Evolutionary conservation across 2,888 invertebrate species (phyloP).

Genomic region (Choristoneura rosaceana): DNA sequence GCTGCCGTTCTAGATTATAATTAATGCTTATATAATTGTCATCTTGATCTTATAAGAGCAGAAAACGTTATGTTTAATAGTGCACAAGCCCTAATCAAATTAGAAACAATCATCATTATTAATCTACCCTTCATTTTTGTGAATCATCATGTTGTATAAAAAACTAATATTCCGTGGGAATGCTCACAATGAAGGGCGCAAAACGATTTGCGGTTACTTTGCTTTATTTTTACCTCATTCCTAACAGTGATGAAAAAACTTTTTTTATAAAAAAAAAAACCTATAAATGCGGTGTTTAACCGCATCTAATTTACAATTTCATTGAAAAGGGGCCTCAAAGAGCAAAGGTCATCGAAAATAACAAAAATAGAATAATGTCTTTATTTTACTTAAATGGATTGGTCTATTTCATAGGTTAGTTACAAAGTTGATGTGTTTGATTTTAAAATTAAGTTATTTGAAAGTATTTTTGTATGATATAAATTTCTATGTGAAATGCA

Average conservation of each 20-base stretch:
- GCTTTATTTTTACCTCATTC: slow-evolving; percentile 33
- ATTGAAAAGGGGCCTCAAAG: background rate
- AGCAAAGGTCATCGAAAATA: slow-evolving; percentile 9
- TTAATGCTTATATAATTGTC: too few species aligned
- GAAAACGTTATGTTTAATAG: background rate
- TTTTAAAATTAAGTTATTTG: too few species aligned
- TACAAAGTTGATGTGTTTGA: background rate
- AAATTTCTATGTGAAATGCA: too few species aligned
- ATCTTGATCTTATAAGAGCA: too few species aligned
- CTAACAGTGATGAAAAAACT: background rate
- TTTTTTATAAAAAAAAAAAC: background rate
- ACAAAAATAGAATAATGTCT: slow-evolving; percentile 9
- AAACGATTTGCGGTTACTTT: slow-evolving; percentile 58
- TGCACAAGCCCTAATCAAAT: slow-evolving; percentile 16
- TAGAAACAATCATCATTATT: slow-evolving; percentile 38
- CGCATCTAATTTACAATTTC: slow-evolving; percentile 11
- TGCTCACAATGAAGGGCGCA: slow-evolving; percentile 54
- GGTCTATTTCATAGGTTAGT: background rate
- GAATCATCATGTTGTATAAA: slow-evolving; percentile 54
- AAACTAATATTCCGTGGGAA: slow-evolving; percentile 55
- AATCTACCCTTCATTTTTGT: slow-evolving; percentile 46
- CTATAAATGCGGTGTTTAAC: background rate
- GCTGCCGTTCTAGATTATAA: too few species aligned
- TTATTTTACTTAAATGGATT: background rate
- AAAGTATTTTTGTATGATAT: too few species aligned